Evolutionary conservation across 2,797 vertebrate genomes (phyloP).

Genomic region (Xiphorhynchus erythropygius): DNA sequence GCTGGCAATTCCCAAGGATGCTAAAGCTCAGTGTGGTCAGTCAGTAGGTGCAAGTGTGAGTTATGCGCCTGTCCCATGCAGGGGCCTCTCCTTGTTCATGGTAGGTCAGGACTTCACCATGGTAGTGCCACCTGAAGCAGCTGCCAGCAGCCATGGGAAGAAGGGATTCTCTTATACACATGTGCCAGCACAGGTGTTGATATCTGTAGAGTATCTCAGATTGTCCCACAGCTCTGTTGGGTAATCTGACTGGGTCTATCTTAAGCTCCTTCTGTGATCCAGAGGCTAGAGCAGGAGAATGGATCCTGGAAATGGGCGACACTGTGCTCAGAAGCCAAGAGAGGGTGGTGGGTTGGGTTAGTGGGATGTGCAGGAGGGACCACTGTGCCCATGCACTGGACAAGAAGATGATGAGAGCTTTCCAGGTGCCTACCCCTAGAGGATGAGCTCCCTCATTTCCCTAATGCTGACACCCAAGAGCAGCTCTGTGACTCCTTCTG

Average conservation of each 20-base stretch:
- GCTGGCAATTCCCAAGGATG: accelerated
- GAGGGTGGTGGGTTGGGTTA: background rate
- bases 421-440: background rate
- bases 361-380: background rate
- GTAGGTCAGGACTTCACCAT: background rate
- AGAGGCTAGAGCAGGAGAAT: background rate
- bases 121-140: background rate
- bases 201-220: background rate
- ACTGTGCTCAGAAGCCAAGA: background rate
- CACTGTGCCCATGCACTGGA: accelerated
- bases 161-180: background rate
- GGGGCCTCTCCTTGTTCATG: background rate
- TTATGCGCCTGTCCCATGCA: background rate
- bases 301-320: background rate
- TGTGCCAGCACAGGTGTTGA: background rate
- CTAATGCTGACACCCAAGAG: background rate
- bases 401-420: background rate
- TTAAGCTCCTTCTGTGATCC: background rate
- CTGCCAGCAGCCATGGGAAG: background rate
- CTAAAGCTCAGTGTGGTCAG: background rate
- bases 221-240: background rate
- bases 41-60: background rate
- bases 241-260: background rate
- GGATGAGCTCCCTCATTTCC: background rate
- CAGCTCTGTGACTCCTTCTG: background rate